Evolutionary conservation across 2,113 vertebrate genomes (phyloP).

Genomic region (Sebastes fasciatus): DNA sequence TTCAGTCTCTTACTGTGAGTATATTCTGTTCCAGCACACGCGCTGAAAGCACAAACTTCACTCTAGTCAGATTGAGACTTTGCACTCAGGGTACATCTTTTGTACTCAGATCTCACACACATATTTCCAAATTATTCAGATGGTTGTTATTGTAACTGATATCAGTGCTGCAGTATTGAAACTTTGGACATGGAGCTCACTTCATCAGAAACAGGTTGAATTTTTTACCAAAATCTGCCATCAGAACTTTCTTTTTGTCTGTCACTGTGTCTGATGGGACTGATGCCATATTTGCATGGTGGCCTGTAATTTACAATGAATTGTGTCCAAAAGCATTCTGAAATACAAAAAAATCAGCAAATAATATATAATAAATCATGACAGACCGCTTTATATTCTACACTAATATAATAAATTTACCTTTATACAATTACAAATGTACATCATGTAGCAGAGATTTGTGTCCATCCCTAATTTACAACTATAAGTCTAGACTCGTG

Average conservation of each 20-base stretch:
- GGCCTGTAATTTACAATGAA: slow-evolving; percentile 1
- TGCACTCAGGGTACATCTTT: neutral
- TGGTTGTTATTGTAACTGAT: neutral
- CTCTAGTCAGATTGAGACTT: neutral
- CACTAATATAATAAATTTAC: slow-evolving; percentile 24
- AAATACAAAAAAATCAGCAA: slow-evolving; percentile 17
- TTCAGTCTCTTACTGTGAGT: neutral
- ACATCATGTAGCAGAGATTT: slow-evolving; percentile 52
- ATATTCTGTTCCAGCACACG: neutral
- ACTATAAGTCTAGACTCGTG: slow-evolving; percentile 52
- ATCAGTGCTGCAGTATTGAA: slow-evolving; percentile 7
- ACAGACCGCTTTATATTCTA: slow-evolving; percentile 26
- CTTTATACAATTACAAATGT: slow-evolving; percentile 69
- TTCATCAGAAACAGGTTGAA: neutral
- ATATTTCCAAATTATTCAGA: slow-evolving; percentile 13
- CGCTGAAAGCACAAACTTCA: neutral
- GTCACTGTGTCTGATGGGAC: neutral
- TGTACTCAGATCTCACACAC: neutral
- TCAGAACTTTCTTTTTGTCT: neutral
- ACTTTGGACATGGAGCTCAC: neutral
- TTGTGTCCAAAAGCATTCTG: neutral
- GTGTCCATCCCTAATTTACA: slow-evolving; percentile 61
- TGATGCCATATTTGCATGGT: neutral
- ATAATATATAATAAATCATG: slow-evolving; percentile 3
- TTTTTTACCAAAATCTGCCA: neutral